phyloP scores from a whole-genome alignment of 2,113 vertebrate species.

The Neoarius graeffei region DNA sequence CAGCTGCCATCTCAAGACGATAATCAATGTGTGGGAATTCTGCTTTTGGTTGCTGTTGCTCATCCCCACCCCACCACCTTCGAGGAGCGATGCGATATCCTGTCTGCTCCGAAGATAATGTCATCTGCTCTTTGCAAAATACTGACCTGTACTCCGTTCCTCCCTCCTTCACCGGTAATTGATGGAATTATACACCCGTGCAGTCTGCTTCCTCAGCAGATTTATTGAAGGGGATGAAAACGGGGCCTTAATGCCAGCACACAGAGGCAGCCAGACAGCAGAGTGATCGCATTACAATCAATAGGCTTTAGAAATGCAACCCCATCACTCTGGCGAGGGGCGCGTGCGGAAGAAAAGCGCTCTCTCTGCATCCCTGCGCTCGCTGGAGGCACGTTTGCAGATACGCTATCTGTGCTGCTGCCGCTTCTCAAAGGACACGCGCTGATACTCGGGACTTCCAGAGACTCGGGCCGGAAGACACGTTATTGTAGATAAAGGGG shows the following conservation, averaged over 20 bases:
- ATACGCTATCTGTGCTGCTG: conserved; percentile 52
- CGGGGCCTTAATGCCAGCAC: conserved; percentile 29
- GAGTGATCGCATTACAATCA: conserved; percentile 49
- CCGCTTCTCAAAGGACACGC: conserved; percentile 32
- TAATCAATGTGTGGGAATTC: neutral
- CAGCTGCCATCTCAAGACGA: neutral
- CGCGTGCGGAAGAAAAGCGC: neutral
- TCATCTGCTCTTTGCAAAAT: conserved; percentile 37
- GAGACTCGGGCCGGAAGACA: conserved; percentile 41
- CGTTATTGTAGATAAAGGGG: conserved; percentile 35
- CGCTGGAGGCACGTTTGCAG: conserved; percentile 40
- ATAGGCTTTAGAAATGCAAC: conserved; percentile 50
- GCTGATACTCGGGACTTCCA: conserved; percentile 35
- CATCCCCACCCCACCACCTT: neutral
- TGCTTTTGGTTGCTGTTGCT: conserved; percentile 9
- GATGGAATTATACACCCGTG: conserved; percentile 4
- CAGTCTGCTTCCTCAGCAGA: conserved; percentile 37
- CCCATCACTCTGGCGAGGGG: conserved; percentile 2
- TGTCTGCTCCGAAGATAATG: conserved; percentile 32
- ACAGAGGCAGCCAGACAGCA: conserved; percentile 39
- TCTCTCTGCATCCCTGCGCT: conserved; percentile 43
- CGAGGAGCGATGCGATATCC: conserved; percentile 17
- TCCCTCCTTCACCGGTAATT: conserved; percentile 28
- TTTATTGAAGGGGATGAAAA: conserved; percentile 43
- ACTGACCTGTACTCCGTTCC: conserved; percentile 17